Evolutionary conservation across 2,113 vertebrate species (phyloP), one percentile per base, ranked within the genome.

Genomic region (Coryphaenoides rupestris): DNA sequence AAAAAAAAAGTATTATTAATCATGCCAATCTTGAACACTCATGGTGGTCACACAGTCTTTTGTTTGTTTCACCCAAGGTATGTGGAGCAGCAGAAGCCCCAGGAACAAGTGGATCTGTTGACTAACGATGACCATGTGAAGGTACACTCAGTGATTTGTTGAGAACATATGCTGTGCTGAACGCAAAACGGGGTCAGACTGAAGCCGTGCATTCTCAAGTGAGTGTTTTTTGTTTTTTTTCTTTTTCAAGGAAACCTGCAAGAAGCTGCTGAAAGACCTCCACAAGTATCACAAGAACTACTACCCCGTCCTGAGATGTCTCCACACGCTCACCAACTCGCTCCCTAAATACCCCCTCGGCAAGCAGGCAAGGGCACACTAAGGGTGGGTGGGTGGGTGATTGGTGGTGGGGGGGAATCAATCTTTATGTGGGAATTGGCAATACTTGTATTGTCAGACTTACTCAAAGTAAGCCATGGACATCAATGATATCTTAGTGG

Each of bases 311-410:
- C 86, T 98, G 73, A 92, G 84, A 68, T 96, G 95, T 83, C 92
- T 98, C 75, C 94, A 98, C 81, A 79, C 89, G 54, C 90, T 98
- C 75, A 94, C 92, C 0, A 92, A 91, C 33, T 90, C 90, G 54
- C 92, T 99, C 82, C 96, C 97, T 0, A 96, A 94, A 57, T 92
- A 93, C 69, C 96, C 96, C 22, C 81, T 99, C 5, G 96, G 96
- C 69, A 97, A 96, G 81, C 96, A 98, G 93, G 96, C 93, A 82
- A 84, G 79, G 60, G 24, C 15, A 12, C 1, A 2, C 6, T 21
- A 21, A 13, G 12, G 21, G 13, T 21, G 13, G 5, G 19, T 55
- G 3, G 12, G 19, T 55, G 4, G 6, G 3, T 14, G 19, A 21
- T 19, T 33, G 1, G 28, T 33, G 5, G 28, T 33, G n/a, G n/a